Base-by-base conservation (phyloP, 2,888 invertebrate genomes). In the Gastracanthus pulcherrimus region DNA sequence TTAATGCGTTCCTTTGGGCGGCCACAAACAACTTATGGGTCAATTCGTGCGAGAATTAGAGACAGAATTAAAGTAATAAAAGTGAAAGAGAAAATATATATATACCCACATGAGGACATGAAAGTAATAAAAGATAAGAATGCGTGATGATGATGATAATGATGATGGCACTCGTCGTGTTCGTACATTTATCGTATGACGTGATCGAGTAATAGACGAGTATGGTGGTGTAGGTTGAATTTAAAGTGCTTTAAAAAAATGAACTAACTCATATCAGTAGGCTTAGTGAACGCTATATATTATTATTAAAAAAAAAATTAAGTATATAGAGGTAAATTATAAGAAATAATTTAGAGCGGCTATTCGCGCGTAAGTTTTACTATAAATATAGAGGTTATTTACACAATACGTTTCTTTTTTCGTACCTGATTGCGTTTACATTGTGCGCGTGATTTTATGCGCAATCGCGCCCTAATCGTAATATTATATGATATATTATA, bases 191-290 rank as follows among this genome's bases (percentile, higher is more conserved):
- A n/a, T n/a, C n/a, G n/a, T n/a, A n/a, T 19, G 19, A 23, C 55
- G 55, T 23, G 55, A 11, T 9, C 58, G 16, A 16, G 29, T 19
- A 6, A 34, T n/a, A 38, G 58, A 34, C 76, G 76, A 71, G 62
- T n/a, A 83, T 83, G 55, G 16, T 41, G 62, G 76, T 71, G 72
- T 90, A 89, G 89, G 87, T 90, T 89, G 89, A 89, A 90, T 90
- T 89, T 88, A 89, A 90, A 90, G 90, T 90, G 90, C 90, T 90
- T 90, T 90, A 90, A 88, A 76, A 76, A 89, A 89, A 88, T 89
- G 89, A 90, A 90, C 89, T 90, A 89, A 90, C 85, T 88, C 90
- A 89, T 90, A 90, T 90, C 90, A 89, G 87, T 90, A 90, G 90
- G 86, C 87, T 83, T 83, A 89, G 78, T 55, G 87, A 89, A 84